Base-by-base conservation (phyloP, 92 coral and sea anemone genomes). In the Anthopleura xanthogrammica region DNA sequence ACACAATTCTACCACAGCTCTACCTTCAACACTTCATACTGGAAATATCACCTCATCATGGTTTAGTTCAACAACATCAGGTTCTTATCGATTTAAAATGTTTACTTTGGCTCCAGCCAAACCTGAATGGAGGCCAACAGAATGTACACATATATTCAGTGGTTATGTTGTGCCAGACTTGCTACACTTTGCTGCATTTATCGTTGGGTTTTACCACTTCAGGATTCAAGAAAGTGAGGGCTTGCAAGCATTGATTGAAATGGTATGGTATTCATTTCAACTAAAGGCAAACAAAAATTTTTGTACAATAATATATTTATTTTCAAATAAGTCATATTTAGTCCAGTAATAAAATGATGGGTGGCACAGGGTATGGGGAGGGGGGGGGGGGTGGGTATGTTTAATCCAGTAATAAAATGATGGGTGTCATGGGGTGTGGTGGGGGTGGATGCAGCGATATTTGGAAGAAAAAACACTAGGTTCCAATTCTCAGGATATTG, bases 151-250 rank as follows among this genome's bases (percentile, higher is more conserved):
- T 75, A 92, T 96, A 23, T 82, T 92, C 62, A 95, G 99, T 77
- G 93, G 96, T 1, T 96, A 92, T 77, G 90, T 94, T 78, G 94
- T 96, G 43, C 98, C 99, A 12, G 80, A 91, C 78, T 75, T 94
- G 42, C 77, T 96, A 24, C 99, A 96, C 81, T 87, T 96, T 76
- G 43, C 91, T 79, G 99, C 99, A 10, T 96, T 94, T 84, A 83
- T 82, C 39, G 79, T 94, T 54, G 95, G 99, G 16, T 89, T 96
- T 77, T 96, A 96, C 84, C 88, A 92, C 85, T 96, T 90, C 66
- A 90, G 99, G 72, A 88, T 94, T 71, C 94, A 92, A 81, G 93
- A 92, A 81, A 95, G 91, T 83, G 99, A 96, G 82, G 98, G 96
- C 22, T 88, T 96, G 2, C 93, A 94, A 64, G 98, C 94, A 13